Percentiles rank a stretch among this genome's conserved stretches.
These are phyloP conservation scores for Megaleporinus macrocephalus DNA, from an alignment of 2,113 vertebrate genomes.

Conservation along the genomic window DNA sequence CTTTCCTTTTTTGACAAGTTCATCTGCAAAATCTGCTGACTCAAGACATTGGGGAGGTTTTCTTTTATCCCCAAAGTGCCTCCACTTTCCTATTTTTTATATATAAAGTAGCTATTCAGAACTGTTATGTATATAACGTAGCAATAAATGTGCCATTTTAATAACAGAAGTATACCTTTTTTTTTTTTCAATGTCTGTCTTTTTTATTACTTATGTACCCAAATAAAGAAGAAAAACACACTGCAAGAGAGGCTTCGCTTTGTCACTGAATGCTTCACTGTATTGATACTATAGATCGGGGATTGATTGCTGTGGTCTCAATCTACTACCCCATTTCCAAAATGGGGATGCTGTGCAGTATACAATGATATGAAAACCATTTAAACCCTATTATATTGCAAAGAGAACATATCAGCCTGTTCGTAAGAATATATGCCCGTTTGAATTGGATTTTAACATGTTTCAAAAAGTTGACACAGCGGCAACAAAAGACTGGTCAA, in stretches of 20 bases:
- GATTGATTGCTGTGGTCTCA: not conserved
- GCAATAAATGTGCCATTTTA: slow-evolving; percentile 96
- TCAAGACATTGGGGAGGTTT: slow-evolving; percentile 77
- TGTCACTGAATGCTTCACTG: not conserved
- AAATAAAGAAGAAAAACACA: slow-evolving; percentile 45
- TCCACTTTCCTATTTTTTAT: slow-evolving; percentile 86
- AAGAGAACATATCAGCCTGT: too few relatives aligned
- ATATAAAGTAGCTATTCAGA: slow-evolving; percentile 86
- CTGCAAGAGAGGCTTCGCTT: slow-evolving; percentile 21
- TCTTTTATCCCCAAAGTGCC: slow-evolving; percentile 84
- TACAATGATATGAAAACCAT: too few relatives aligned
- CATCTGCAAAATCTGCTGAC: slow-evolving; percentile 65
- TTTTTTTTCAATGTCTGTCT: slow-evolving; percentile 68
- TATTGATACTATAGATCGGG: not conserved
- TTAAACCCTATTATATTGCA: too few relatives aligned
- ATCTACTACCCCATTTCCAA: not conserved
- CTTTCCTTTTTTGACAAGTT: slow-evolving; percentile 45
- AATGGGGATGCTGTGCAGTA: too few relatives aligned
- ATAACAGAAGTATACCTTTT: slow-evolving; percentile 75
- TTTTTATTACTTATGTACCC: slow-evolving; percentile 69
- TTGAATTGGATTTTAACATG: too few relatives aligned
- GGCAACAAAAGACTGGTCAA: too few relatives aligned
- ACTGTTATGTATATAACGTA: slow-evolving; percentile 94
- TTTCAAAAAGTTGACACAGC: too few relatives aligned
- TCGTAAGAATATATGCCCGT: too few relatives aligned